These are phyloP conservation scores for Ooceraea biroi DNA, from an alignment of 1,140 invertebrate genomes.

Conservation along the genomic window DNA sequence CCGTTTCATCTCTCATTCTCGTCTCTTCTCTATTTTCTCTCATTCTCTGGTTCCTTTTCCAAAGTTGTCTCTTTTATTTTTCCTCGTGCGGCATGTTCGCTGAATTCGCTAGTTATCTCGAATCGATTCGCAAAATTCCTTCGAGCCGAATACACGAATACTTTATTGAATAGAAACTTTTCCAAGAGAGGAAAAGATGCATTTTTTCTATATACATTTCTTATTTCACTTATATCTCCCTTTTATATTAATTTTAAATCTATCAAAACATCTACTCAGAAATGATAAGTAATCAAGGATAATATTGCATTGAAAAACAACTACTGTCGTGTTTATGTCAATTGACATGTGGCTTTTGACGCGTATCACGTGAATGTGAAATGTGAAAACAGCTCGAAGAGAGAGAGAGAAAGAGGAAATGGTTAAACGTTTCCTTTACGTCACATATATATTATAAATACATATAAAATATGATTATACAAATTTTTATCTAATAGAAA, in stretches of 20 bases:
- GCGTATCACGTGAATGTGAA: background rate
- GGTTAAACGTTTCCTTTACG: background rate
- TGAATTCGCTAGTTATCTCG: conserved; percentile 36
- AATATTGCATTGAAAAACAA: background rate
- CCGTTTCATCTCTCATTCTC: conserved; percentile 29
- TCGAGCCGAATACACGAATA: background rate
- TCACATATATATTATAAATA: background rate
- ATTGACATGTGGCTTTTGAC: background rate
- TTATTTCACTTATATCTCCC: background rate
- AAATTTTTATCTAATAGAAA: background rate
- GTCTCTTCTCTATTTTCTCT: background rate
- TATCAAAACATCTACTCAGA: background rate
- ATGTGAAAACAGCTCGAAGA: background rate
- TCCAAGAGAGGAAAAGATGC: background rate
- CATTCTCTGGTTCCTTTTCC: conserved; percentile 14
- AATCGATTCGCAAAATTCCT: conserved; percentile 57
- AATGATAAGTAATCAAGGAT: background rate
- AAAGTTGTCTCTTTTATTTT: conserved; percentile 52
- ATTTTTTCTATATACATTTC: background rate
- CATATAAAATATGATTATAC: background rate
- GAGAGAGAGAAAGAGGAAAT: background rate
- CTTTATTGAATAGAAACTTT: background rate
- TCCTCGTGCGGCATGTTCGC: conserved; percentile 19
- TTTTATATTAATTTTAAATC: background rate
- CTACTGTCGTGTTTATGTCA: background rate